Conservation (phyloP, 2,113 vertebrate species). For the Caretta caretta region DNA sequence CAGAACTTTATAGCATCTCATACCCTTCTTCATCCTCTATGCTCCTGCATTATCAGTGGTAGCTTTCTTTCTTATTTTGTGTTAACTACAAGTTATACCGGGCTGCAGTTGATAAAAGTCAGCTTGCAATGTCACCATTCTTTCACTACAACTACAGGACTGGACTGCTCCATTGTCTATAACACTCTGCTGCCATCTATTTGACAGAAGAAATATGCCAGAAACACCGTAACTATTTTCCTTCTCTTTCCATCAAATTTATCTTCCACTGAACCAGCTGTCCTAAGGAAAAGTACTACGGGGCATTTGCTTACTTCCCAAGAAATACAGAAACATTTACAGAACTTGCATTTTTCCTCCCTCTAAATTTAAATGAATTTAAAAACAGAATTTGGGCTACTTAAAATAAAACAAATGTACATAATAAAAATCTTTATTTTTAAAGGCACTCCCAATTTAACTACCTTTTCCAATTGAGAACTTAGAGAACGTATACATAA, state of each 20-base stretch:
- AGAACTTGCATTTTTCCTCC: not conserved
- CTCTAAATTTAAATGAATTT: not conserved
- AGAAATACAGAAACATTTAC: not conserved
- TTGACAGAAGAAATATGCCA: slow-evolving; percentile 64
- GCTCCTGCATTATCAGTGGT: slow-evolving; percentile 71
- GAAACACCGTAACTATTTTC: not conserved
- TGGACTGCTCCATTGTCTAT: slow-evolving; percentile 45
- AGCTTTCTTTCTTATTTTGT: slow-evolving; percentile 77
- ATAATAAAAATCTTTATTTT: not conserved
- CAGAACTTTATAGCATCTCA: slow-evolving; percentile 73
- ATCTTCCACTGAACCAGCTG: not conserved
- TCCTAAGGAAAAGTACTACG: not conserved
- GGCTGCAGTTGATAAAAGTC: slow-evolving; percentile 67
- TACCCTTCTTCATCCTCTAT: slow-evolving; percentile 71
- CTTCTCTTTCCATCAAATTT: not conserved
- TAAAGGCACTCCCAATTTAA: not conserved
- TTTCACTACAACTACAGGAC: slow-evolving; percentile 13
- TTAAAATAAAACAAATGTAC: not conserved
- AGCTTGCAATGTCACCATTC: slow-evolving; percentile 65
- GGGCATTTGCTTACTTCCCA: not conserved
- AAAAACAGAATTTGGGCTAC: not conserved
- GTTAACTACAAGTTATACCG: slow-evolving; percentile 64
- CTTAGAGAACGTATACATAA: not conserved
- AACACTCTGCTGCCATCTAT: slow-evolving; percentile 96
- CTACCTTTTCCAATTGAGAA: not conserved